Evolutionary conservation across 2,888 invertebrate genomes (phyloP).

Genomic region (Amiota mariae): DNA sequence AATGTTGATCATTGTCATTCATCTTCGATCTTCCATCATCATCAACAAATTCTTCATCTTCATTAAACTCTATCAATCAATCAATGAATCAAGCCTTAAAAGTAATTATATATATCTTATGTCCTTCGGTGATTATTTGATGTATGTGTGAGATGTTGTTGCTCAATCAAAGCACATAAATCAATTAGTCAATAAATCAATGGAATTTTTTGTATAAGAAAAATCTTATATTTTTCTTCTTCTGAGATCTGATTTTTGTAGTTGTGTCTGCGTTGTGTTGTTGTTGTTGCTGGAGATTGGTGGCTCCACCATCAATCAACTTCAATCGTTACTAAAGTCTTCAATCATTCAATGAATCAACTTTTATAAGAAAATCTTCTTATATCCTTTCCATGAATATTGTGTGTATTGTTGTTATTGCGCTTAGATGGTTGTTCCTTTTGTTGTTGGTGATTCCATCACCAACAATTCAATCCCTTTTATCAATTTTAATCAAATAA

Average conservation of each 20-base stretch:
- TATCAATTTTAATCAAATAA: too few species aligned
- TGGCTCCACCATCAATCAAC: neutral
- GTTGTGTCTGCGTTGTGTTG: slow-evolving; percentile 36
- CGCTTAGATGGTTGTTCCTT: slow-evolving; percentile 32
- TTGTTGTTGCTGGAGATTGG: slow-evolving; percentile 35
- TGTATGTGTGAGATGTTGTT: too few species aligned
- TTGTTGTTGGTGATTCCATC: slow-evolving; percentile 26
- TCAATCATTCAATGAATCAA: too few species aligned
- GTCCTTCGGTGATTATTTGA: too few species aligned
- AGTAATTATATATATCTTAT: too few species aligned
- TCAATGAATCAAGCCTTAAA: too few species aligned
- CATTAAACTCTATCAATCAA: too few species aligned
- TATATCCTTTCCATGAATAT: slow-evolving; percentile 18
- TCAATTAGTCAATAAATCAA: too few species aligned
- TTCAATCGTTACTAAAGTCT: too few species aligned
- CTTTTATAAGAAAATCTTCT: too few species aligned
- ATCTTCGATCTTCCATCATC: slow-evolving; percentile 40
- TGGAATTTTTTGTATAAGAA: neutral
- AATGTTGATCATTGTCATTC: slow-evolving; percentile 33
- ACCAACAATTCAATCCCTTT: too few species aligned
- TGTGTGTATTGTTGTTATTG: neutral
- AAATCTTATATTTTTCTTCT: neutral
- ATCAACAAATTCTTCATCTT: neutral
- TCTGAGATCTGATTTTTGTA: slow-evolving; percentile 29
- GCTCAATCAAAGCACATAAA: too few species aligned